Evolutionary conservation across 2,888 invertebrate species (phyloP).

Genomic region (Macaria notata): DNA sequence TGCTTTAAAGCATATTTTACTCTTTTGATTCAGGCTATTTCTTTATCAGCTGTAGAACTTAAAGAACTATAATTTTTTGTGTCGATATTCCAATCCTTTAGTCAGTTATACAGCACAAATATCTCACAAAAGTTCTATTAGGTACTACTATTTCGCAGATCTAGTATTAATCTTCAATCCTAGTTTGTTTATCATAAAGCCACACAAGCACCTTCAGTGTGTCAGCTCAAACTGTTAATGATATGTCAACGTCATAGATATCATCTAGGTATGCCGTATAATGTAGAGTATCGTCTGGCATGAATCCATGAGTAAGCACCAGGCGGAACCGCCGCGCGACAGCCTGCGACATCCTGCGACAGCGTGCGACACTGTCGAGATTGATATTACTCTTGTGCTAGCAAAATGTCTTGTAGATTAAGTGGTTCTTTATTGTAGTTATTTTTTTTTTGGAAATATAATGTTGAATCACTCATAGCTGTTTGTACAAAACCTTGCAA

Average conservation of each 20-base stretch:
- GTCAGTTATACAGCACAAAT: no score
- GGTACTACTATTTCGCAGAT: no score
- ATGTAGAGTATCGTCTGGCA: conserved; percentile 54
- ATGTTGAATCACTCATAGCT: no score
- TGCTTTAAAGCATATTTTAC: background rate
- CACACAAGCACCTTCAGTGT: background rate
- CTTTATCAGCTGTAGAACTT: no score
- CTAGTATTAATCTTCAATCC: background rate
- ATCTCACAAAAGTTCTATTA: no score
- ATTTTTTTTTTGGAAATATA: no score
- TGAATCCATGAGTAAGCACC: conserved; percentile 60
- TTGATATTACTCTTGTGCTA: conserved; percentile 39
- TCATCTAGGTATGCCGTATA: conserved; percentile 18
- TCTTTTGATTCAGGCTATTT: no score
- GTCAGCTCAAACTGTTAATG: conserved; percentile 31
- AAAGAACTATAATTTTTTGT: no score
- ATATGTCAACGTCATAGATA: conserved; percentile 25
- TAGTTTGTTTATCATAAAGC: background rate
- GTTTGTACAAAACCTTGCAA: no score
- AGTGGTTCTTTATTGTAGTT: no score
- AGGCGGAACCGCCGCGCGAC: conserved; percentile 50
- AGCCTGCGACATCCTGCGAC: conserved; percentile 48
- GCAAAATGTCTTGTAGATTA: conserved; percentile 27
- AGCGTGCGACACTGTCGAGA: conserved; percentile 20
- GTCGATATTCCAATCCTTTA: no score